Evolutionary conservation across 2,888 invertebrate genomes (phyloP).

Genomic region (Hoplodrina ambigua): DNA sequence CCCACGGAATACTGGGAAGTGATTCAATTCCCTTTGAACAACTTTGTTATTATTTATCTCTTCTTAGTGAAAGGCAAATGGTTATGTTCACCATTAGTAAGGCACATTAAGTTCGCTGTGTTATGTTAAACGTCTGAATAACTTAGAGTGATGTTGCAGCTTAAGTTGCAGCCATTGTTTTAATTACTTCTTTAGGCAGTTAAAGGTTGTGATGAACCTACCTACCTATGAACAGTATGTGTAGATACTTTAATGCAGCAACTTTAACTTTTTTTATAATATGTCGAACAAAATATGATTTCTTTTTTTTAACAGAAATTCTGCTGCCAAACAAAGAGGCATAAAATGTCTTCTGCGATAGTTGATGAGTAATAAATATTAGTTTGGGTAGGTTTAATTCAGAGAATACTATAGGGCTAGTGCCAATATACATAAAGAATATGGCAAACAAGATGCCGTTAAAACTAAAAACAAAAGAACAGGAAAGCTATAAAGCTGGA

Average conservation of each 20-base stretch:
- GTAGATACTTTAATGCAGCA: not conserved
- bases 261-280: not conserved
- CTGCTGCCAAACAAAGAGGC: not conserved
- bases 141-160: constrained; percentile 44
- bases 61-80: constrained; percentile 63
- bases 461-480: constrained; percentile 42
- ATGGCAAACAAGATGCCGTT: constrained; percentile 16
- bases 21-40: constrained; percentile 67
- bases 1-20: constrained; percentile 65
- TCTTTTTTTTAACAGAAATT: not conserved
- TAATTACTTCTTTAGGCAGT: constrained; percentile 43
- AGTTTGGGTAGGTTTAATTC: not conserved
- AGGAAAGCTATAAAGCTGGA: constrained; percentile 33
- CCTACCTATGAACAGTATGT: not conserved
- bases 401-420: not conserved
- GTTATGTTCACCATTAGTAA: constrained; percentile 65
- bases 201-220: not conserved
- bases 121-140: constrained; percentile 62
- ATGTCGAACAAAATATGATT: not conserved
- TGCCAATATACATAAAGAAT: constrained; percentile 22
- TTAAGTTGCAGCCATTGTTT: constrained; percentile 43
- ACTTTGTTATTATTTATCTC: constrained; percentile 68
- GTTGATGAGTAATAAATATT: no score
- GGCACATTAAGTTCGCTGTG: constrained; percentile 56
- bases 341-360: constrained; percentile 1